Base-by-base conservation (phyloP, 2,888 invertebrate species). In the Drosophila anceps region DNA sequence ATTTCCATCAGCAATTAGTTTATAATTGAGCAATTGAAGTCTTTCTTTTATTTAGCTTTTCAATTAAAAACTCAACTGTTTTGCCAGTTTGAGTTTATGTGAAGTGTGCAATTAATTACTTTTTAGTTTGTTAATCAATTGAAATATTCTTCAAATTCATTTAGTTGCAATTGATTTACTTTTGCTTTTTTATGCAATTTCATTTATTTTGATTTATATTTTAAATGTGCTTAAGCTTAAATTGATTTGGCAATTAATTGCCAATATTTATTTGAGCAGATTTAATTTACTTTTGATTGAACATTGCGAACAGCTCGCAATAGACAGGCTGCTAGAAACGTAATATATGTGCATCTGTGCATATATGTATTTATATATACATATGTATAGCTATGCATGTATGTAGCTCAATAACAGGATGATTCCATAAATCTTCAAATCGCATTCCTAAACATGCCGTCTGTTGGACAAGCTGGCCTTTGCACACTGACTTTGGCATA, bases 51-150 rank as follows among this genome's bases (percentile, higher is more conserved):
- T 48, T 10, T 29, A 10, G 6, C 29, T 48, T 48, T 48, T 48
- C 10, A 48, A 48, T 48, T 48, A 48, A 48, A 48, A 29, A 46
- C n/a, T 46, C 27, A 46, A 29, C 29, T 10, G 10, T 5, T n/a
- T n/a, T 29, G 27, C 29, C 27, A 6, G 9, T 9, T 46, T 27
- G 15, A 27, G 46, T 15, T 46, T 0, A 29, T n/a, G 29, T 29
- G 10, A 48, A 29, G 48, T 48, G 48, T 48, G 48, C 27, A 12
- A 9, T 48, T 48, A 29, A 29, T 48, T 48, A 48, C 27, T 29
- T 29, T 48, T 48, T 29, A 48, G 29, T 48, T 29, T n/a, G 48
- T 31, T 50, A 31, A 31, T 27, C 48, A 50, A 50, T 31, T 31
- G 31, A 50, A 50, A 50, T 18, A 31, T 31, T 18, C 24, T 24